These are phyloP conservation scores for Teinopalpus imperialis DNA, from an alignment of 2,888 invertebrate genomes.

Conservation along the genomic window DNA sequence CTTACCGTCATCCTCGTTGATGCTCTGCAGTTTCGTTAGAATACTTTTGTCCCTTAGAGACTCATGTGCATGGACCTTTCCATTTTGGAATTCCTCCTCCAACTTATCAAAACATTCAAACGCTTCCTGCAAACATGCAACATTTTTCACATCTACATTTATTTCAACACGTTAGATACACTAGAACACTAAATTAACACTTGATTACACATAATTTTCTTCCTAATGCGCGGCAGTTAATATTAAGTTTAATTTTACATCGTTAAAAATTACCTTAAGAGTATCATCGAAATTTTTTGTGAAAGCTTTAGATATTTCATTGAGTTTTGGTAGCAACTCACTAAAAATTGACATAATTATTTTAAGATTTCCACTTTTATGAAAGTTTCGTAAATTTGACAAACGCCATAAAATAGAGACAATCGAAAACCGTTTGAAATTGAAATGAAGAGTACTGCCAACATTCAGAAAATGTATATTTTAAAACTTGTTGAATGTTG, in stretches of 20 bases:
- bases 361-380: conserved; percentile 47
- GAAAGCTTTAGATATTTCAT: conserved; percentile 52
- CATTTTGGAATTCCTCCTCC: conserved; percentile 58
- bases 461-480: conserved; percentile 37
- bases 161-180: neutral
- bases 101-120: conserved; percentile 58
- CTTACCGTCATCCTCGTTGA: conserved; percentile 67
- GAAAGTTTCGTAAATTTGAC: conserved; percentile 53
- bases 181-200: conserved; percentile 18
- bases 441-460: conserved; percentile 50
- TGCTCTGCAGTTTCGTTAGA: conserved; percentile 60
- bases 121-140: conserved; percentile 50
- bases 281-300: conserved; percentile 54
- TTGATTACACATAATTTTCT: neutral
- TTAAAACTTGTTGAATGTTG: conserved; percentile 15
- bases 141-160: conserved; percentile 6
- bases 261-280: conserved; percentile 54
- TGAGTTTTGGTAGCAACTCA: conserved; percentile 61
- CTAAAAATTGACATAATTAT: conserved; percentile 71
- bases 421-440: conserved; percentile 76
- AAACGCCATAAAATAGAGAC: conserved; percentile 60
- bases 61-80: conserved; percentile 48
- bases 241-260: conserved; percentile 23
- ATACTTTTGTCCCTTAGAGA: conserved; percentile 52
- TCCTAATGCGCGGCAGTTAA: too few relatives aligned